Base-by-base conservation (phyloP, 2,888 invertebrate genomes). In the Philonicus albiceps region DNA sequence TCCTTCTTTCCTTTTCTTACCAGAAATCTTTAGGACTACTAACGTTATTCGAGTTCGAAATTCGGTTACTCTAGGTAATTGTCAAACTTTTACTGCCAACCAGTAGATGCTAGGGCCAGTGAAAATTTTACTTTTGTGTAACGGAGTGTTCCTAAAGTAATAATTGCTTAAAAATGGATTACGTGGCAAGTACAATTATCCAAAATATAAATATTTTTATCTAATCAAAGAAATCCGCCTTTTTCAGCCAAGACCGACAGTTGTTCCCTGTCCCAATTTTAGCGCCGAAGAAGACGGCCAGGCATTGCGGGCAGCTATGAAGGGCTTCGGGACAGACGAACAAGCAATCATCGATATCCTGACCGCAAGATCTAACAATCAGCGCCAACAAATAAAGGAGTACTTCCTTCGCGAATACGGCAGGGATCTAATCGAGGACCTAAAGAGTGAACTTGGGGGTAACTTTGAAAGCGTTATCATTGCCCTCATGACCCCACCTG, bases 391-490 rank as follows among this genome's bases (percentile, higher is more conserved):
- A 88, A 95, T 97, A 86, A 92, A 94, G 11, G 92, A 94, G 88
- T 94, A 93, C 16, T 95, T 94, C 90, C 93, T 93, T 2, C 93
- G 93, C 87, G 94, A 94, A 89, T 94, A 93, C 90, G 94, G 93
- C 84, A 92, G 94, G 3, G 89, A 95, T 89, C 91, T 95, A 53
- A 94, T 95, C 84, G 94, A 95, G 73, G 95, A 96, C 90, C 91
- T 96, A 53, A 95, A 95, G 90, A 94, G 95, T 80, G 96, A 96
- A 91, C 92, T 96, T 43, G 95, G 96, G 73, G 96, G 96, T 4
- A 93, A 95, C 90, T 96, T 96, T 91, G 96, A 96, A 90, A 95
- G 95, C 89, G 94, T 95, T 49, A 94, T 96, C 87, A 92, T 96
- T 53, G 96, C 95, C 0, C 93, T 96, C 86, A 95, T 96, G 94